Base-by-base conservation (phyloP, 1,140 invertebrate species). In the Cheumatopsyche charites region DNA sequence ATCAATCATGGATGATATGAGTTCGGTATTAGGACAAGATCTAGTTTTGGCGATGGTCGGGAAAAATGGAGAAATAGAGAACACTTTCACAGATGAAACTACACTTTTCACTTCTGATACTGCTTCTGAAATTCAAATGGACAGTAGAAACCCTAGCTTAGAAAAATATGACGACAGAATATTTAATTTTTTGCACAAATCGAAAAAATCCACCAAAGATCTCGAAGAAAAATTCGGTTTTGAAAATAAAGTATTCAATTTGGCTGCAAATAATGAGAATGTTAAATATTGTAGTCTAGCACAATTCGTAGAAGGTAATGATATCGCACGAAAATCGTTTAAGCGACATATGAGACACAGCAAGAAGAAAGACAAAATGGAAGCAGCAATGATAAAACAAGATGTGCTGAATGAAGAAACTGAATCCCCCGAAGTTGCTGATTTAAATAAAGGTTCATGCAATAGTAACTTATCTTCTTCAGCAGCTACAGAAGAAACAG, bases 261-360 rank as follows among this genome's bases (percentile, higher is more conserved):
- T 87, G 55, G 84, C 84, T 81, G 81, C 79, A 73, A 87, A 79
- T 83, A 85, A 78, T 70, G 85, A 80, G 77, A 87, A 89, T 61
- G 85, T 86, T 52, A 88, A 87, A 75, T 91, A 89, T 79, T 91
- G 90, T 77, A 91, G 90, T 78, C 82, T 92, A 75, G 91, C 91
- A 5, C 88, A 91, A 75, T 92, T 92, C 77, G 90, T 89, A 71
- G 91, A 92, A 82, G 91, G 91, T 36, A 92, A 88, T 79, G 92
- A 93, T 78, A 93, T 93, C 69, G 91, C 89, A 0, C 87, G 90
- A 61, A 87, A 88, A 78, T 93, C 91, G 2, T 90, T 92, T 77
- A 90, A 90, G 77, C 86, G 84, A 68, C 80, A 82, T 45, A 62
- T 82, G n/a, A 79, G 78, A 41, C 83, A 82, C 61, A 85, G 83